Percentiles rank a stretch among this genome's conserved stretches.
Evolutionary conservation across 2,797 vertebrate species (phyloP).

Genomic region (Amazona finschi): DNA sequence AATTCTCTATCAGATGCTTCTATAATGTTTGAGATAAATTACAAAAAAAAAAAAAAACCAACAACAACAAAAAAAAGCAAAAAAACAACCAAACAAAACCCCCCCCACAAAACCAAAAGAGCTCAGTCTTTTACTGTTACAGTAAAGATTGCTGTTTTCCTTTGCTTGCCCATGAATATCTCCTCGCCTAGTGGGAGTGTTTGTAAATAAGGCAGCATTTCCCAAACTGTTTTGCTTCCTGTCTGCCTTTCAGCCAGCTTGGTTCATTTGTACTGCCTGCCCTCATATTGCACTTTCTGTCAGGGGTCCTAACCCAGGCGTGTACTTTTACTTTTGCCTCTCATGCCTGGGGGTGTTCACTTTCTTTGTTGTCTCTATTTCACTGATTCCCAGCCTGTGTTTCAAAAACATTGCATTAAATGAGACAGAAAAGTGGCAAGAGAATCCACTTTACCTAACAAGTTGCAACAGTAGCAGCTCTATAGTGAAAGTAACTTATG

Average conservation of each 20-base stretch:
- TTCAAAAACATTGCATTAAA: not conserved
- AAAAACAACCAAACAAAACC: no score
- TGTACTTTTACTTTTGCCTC: not conserved
- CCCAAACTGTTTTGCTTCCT: conserved; percentile 51
- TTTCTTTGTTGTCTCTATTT: not conserved
- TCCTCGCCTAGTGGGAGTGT: conserved; percentile 7
- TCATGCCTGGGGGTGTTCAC: not conserved
- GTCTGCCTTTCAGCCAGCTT: conserved; percentile 22
- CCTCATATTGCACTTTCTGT: not conserved
- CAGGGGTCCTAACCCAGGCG: not conserved
- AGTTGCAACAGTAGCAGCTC: not conserved
- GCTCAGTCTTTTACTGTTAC: not conserved
- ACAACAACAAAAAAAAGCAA: not conserved
- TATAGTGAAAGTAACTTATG: not conserved
- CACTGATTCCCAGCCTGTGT: not conserved
- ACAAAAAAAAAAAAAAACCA: not conserved
- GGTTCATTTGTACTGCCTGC: conserved; percentile 9
- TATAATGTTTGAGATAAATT: not conserved
- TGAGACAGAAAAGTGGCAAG: not conserved
- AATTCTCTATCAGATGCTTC: not conserved
- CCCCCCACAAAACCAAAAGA: not conserved
- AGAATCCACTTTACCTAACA: not conserved
- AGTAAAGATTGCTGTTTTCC: conserved; percentile 1
- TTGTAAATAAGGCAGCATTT: conserved; percentile 56
- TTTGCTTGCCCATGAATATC: not conserved